Percentiles rank a stretch among this genome's conserved stretches.
These are phyloP conservation scores for Himalopsyche japonica DNA, from an alignment of 2,888 invertebrate species.

Conservation along the genomic window DNA sequence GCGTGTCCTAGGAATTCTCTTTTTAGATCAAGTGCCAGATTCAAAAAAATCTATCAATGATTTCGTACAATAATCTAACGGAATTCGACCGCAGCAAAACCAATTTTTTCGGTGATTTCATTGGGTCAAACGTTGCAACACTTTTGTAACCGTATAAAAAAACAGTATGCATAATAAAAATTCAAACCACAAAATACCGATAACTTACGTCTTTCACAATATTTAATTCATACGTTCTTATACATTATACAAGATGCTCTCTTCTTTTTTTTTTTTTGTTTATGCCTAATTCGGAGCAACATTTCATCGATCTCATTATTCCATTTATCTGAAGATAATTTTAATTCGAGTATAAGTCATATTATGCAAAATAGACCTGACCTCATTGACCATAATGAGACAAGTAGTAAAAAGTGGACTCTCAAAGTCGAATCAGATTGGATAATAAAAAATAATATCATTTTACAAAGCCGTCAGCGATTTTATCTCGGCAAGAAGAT, in stretches of 20 bases:
- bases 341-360: background rate
- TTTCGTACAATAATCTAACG: background rate
- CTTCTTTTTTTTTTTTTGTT: background rate
- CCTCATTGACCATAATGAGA: background rate
- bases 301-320: background rate
- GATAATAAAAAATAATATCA: background rate
- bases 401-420: background rate
- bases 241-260: background rate
- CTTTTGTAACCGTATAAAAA: background rate
- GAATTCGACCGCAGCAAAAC: background rate
- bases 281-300: background rate
- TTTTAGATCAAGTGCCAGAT: background rate
- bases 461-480: background rate
- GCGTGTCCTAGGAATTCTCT: background rate
- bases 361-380: background rate
- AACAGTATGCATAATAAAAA: background rate
- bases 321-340: background rate
- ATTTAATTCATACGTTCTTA: background rate
- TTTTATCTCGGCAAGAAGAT: background rate
- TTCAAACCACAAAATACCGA: background rate
- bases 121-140: background rate
- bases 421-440: background rate
- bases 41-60: background rate
- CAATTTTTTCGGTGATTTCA: background rate
- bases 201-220: background rate